These are phyloP conservation scores for Mamestra brassicae DNA, from an alignment of 2,888 invertebrate species.

Conservation along the genomic window DNA sequence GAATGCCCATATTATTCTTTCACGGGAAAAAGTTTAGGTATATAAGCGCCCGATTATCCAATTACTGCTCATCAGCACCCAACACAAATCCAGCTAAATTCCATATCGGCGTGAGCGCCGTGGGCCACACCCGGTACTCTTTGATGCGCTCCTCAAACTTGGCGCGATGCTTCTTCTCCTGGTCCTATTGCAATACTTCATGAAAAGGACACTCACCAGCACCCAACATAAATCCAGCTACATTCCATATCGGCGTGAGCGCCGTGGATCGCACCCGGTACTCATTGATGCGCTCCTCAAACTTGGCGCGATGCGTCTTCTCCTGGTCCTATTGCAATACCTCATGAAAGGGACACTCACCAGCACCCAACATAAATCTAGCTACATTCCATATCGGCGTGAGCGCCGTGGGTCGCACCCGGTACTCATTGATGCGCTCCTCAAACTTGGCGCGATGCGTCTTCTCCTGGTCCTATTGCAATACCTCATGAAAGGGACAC, in stretches of 20 bases:
- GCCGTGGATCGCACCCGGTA: no score
- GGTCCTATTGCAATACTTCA: not conserved
- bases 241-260: no score
- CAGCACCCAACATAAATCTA: conserved; percentile 97
- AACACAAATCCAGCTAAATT: conserved; percentile 97
- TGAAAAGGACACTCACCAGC: no score
- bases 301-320: no score
- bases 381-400: conserved; percentile 98
- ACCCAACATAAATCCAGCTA: no score
- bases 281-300: no score
- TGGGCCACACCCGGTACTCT: conserved; percentile 97
- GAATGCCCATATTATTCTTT: no score
- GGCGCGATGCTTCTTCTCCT: conserved; percentile 92
- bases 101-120: conserved; percentile 97
- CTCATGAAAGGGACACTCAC: conserved; percentile 76
- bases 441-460: conserved; percentile 97
- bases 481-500: no score
- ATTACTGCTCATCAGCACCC: conserved; percentile 91
- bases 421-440: conserved; percentile 95
- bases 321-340: no score
- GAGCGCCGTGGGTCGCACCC: conserved; percentile 97
- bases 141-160: conserved; percentile 97
- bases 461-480: conserved; percentile 99
- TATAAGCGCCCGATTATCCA: no score
- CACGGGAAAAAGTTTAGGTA: no score